Percentiles rank a stretch among this genome's conserved stretches.
Conservation (phyloP, 2,888 invertebrate genomes). For the Halocaridina rubra region DNA sequence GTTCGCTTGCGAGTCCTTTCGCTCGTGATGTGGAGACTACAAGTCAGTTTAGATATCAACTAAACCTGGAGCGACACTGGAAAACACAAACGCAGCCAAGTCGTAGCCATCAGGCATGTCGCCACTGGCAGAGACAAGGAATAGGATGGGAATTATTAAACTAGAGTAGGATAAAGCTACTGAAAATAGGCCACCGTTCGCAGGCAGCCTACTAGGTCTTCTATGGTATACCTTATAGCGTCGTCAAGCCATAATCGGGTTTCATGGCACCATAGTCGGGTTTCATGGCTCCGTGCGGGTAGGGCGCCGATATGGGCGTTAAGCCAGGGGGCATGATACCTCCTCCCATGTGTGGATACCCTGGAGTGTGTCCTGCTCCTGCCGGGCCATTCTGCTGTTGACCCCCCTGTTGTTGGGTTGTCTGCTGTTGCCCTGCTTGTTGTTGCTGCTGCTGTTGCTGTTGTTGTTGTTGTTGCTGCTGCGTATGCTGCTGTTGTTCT, state of each 20-base stretch:
- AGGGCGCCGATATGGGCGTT: constrained; percentile 59
- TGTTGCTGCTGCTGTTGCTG: constrained; percentile 29
- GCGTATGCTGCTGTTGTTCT: constrained; percentile 37
- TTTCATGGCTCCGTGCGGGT: constrained; percentile 63
- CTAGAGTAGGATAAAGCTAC: constrained; percentile 34
- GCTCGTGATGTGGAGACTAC: not conserved
- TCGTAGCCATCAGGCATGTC: too few species aligned
- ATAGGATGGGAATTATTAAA: not conserved
- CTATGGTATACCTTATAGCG: constrained; percentile 63
- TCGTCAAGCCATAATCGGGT: constrained; percentile 62
- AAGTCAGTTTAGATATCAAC: too few species aligned
- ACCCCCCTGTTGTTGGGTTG: constrained; percentile 37
- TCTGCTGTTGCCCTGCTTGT: constrained; percentile 27
- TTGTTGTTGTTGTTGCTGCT: constrained; percentile 45
- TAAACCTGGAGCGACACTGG: too few species aligned
- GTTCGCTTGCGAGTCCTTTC: not conserved
- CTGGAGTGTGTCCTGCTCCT: constrained; percentile 41
- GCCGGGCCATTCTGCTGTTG: constrained; percentile 38
- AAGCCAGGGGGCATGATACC: constrained; percentile 58
- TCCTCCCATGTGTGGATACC: constrained; percentile 55
- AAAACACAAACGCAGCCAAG: too few species aligned
- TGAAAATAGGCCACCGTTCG: not conserved
- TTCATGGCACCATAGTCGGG: constrained; percentile 48
- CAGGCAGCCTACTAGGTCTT: not conserved
- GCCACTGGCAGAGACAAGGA: not conserved